phyloP scores from a whole-genome alignment of 2,888 invertebrate genomes.

The Diadromus collaris region DNA sequence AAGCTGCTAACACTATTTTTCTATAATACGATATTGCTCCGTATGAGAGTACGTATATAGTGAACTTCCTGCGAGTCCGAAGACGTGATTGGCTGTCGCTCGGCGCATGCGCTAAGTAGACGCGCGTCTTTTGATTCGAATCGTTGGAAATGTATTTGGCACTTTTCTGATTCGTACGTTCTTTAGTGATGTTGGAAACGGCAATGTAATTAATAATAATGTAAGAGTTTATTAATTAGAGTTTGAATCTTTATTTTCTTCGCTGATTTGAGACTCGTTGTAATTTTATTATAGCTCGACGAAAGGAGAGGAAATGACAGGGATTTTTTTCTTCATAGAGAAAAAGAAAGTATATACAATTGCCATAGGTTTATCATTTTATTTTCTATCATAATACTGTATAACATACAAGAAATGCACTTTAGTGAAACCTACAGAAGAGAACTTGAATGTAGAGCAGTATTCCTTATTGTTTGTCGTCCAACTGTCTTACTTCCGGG shows the following conservation, averaged over 20 bases:
- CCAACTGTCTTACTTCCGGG: constrained; percentile 48
- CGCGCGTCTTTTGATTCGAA: constrained; percentile 27
- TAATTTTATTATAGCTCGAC: not conserved
- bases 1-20: not conserved
- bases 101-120: constrained; percentile 43
- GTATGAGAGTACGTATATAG: not conserved
- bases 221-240: not conserved
- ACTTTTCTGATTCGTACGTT: not conserved
- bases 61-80: constrained; percentile 36
- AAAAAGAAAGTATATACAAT: constrained; percentile 67
- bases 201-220: not conserved
- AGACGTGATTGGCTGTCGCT: not conserved
- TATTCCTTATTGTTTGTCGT: constrained; percentile 70
- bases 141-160: not conserved
- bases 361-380: constrained; percentile 78
- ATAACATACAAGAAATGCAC: constrained; percentile 96
- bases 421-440: constrained; percentile 94
- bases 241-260: not conserved
- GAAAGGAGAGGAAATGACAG: constrained; percentile 6
- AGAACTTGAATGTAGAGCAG: constrained; percentile 81
- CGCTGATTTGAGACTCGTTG: not conserved
- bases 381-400: constrained; percentile 90
- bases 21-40: not conserved
- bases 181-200: not conserved
- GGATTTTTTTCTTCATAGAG: constrained; percentile 16